These are phyloP conservation scores for Mystacornis crossleyi DNA, from an alignment of 2,113 vertebrate species.

Conservation along the genomic window DNA sequence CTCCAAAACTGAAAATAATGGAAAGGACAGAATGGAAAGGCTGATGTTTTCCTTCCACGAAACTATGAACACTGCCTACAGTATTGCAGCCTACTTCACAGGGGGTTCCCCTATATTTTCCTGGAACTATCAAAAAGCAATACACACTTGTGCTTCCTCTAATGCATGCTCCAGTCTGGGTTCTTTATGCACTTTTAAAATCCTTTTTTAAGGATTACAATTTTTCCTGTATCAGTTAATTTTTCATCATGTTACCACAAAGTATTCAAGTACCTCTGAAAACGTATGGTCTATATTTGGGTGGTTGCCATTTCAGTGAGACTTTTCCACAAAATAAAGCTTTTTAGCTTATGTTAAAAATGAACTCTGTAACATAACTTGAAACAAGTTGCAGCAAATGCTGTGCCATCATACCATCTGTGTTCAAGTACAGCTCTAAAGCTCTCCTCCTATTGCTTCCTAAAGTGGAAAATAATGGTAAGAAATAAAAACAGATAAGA, in stretches of 20 bases:
- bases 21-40: slow-evolving; percentile 14
- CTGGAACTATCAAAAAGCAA: not conserved
- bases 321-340: slow-evolving; percentile 52
- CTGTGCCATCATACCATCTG: slow-evolving; percentile 62
- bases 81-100: not conserved
- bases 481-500: slow-evolving; percentile 54
- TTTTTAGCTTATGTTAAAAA: slow-evolving; percentile 65
- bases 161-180: not conserved
- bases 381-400: slow-evolving; percentile 56
- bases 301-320: slow-evolving; percentile 52
- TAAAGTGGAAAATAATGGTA: slow-evolving; percentile 54
- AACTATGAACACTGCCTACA: not conserved
- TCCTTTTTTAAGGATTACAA: not conserved
- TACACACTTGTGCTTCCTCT: not conserved
- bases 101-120: not conserved
- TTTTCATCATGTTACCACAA: not conserved
- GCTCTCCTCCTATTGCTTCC: slow-evolving; percentile 52
- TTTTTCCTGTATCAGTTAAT: not conserved
- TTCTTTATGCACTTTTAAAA: not conserved
- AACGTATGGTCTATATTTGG: slow-evolving; percentile 14
- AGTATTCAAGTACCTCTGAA: slow-evolving; percentile 7
- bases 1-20: not conserved
- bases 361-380: slow-evolving; percentile 58
- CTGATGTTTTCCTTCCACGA: slow-evolving; percentile 6
- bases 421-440: slow-evolving; percentile 50